These are phyloP conservation scores for Campoplex nolae DNA, from an alignment of 2,888 invertebrate species.

Conservation along the genomic window DNA sequence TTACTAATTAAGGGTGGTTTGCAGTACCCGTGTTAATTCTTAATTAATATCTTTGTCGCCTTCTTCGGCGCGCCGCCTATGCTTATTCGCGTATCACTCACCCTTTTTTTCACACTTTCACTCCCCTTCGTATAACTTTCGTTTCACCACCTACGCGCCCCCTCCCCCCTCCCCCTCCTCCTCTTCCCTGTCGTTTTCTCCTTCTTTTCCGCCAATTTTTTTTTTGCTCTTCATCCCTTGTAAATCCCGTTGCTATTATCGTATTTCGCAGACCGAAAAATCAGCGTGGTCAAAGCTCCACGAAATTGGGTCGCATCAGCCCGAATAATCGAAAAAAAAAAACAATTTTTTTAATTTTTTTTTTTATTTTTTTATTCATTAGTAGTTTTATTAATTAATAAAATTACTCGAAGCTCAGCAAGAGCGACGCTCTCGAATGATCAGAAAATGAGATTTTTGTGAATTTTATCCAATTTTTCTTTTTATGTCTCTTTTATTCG, in stretches of 20 bases:
- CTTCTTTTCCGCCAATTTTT: constrained; percentile 35
- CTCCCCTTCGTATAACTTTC: constrained; percentile 62
- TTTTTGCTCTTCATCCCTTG: constrained; percentile 23
- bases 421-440: too few species aligned
- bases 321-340: too few species aligned
- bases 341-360: too few species aligned
- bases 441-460: too few species aligned
- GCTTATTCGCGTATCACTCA: constrained; percentile 57
- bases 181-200: constrained; percentile 7
- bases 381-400: too few species aligned
- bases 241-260: constrained; percentile 36
- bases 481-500: too few species aligned
- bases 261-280: constrained; percentile 68
- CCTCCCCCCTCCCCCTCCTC: too few species aligned
- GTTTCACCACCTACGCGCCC: constrained; percentile 67
- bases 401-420: too few species aligned
- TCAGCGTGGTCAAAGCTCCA: constrained; percentile 64
- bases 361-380: too few species aligned
- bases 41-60: constrained; percentile 82
- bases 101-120: constrained; percentile 40
- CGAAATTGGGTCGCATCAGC: not conserved
- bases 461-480: too few species aligned
- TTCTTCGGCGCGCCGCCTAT: constrained; percentile 73
- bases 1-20: constrained; percentile 82
- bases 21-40: constrained; percentile 82